Base-by-base conservation (phyloP, 1,140 invertebrate genomes). In the Cherax quadricarinatus region DNA sequence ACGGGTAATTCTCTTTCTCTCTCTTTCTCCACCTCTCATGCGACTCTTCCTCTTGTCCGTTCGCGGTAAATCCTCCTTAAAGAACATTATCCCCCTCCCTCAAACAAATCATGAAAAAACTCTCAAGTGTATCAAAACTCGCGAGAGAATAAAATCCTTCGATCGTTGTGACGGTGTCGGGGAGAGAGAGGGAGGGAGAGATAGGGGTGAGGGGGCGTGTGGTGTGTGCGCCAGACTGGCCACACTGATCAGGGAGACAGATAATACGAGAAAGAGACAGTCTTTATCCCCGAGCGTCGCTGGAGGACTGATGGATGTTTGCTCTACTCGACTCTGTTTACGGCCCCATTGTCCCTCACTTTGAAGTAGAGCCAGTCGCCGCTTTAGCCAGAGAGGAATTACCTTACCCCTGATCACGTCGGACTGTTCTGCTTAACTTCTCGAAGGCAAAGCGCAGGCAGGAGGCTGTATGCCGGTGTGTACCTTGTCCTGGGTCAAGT, bases 211-310 rank as follows among this genome's bases (percentile, higher is more conserved):
- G 80, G 41, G 10, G 41, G 80, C 51, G 6, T 16, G 48, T 24
- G 48, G 30, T 57, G 12, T 24, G 80, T 49, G 78, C 21, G 78
- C 21, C 30, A 3, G 10, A 18, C 21, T 70, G 66, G 66, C 21
- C 14, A 70, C 66, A 21, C 66, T 70, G 66, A 70, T 70, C 66
- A 70, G 14, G 66, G 66, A 70, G 66, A 5, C 66, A 70, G 66
- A 62, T 84, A 84, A 84, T 84, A 18, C 57, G 82, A 57, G 82
- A 48, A 84, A 84, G 82, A 84, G 82, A 41, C n/a, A 62, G 53
- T 84, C 82, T 84, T 84, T 84, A 84, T 84, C 82, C 82, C 16
- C 53, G 57, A 57, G 82, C 82, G 82, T 84, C 82, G 57, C 82
- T 16, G 21, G 21, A 84, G 82, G 82, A 84, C 82, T 84, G 82